Evolutionary conservation across 1,140 invertebrate species (phyloP).

Genomic region (Philotrypesis tridentata): DNA sequence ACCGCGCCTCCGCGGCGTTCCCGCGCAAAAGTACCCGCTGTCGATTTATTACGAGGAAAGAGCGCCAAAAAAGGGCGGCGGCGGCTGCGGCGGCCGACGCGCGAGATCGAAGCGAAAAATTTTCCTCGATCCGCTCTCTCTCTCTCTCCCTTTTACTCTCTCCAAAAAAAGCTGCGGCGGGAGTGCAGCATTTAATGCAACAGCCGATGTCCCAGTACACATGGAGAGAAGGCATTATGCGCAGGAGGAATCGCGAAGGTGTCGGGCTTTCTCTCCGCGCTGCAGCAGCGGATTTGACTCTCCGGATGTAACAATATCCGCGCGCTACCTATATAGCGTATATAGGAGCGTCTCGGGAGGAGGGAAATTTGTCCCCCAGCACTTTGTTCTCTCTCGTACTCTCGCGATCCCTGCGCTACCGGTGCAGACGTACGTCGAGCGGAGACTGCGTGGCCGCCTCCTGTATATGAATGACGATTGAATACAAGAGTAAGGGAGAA

Average conservation of each 20-base stretch:
- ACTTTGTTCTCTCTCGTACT: conserved; percentile 46
- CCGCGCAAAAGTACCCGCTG: background rate
- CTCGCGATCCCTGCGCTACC: background rate
- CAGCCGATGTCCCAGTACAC: too few species aligned
- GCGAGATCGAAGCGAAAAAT: background rate
- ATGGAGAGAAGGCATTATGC: too few species aligned
- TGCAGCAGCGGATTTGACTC: background rate
- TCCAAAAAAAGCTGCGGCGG: background rate
- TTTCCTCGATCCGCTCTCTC: background rate
- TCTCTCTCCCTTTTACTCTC: too few species aligned
- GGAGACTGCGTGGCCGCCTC: too few species aligned
- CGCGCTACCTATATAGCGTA: too few species aligned
- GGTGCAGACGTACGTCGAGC: background rate
- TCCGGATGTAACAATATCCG: conserved; percentile 27
- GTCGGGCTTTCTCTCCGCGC: conserved; percentile 20
- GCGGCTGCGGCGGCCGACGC: too few species aligned
- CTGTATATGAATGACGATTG: conserved; percentile 42
- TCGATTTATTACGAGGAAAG: background rate
- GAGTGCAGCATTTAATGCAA: too few species aligned
- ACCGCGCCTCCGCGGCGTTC: too few species aligned
- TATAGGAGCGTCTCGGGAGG: background rate
- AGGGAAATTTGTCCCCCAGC: conserved; percentile 45
- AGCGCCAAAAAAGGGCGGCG: too few species aligned
- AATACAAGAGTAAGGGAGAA: conserved; percentile 5
- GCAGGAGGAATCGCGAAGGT: conserved; percentile 27